These are phyloP conservation scores for Lepidothrix coronata DNA, from an alignment of 2,113 vertebrate species.

Conservation along the genomic window DNA sequence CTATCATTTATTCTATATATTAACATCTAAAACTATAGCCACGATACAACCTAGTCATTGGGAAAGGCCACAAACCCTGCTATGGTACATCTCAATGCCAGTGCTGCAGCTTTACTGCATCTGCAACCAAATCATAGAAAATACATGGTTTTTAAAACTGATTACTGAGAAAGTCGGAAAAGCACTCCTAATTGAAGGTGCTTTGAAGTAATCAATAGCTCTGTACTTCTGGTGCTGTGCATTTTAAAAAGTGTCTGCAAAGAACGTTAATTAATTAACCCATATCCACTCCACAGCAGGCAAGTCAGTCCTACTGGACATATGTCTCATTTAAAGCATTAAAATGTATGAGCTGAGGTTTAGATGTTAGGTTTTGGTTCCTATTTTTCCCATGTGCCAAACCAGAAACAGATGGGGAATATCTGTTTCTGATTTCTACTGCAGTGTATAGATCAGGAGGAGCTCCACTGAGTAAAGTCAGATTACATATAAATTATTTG, in stretches of 20 bases:
- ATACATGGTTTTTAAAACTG: background rate
- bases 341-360: background rate
- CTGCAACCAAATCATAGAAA: slow-evolving; percentile 39
- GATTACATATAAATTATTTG: background rate
- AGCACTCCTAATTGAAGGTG: background rate
- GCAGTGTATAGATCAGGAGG: background rate
- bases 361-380: background rate
- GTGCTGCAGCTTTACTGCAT: slow-evolving; percentile 24
- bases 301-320: background rate
- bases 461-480: slow-evolving; percentile 12
- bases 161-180: background rate
- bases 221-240: background rate
- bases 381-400: background rate
- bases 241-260: background rate
- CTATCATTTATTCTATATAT: slow-evolving; percentile 76
- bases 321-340: background rate
- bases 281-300: background rate
- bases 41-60: slow-evolving; percentile 57
- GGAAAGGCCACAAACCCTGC: slow-evolving; percentile 57
- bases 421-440: slow-evolving; percentile 28
- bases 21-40: slow-evolving; percentile 71
- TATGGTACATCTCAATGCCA: slow-evolving; percentile 24
- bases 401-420: slow-evolving; percentile 20
- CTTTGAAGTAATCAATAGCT: background rate
- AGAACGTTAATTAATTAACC: background rate